Evolutionary conservation across 2,888 invertebrate genomes (phyloP).

Genomic region (Drosophila neotestacea): DNA sequence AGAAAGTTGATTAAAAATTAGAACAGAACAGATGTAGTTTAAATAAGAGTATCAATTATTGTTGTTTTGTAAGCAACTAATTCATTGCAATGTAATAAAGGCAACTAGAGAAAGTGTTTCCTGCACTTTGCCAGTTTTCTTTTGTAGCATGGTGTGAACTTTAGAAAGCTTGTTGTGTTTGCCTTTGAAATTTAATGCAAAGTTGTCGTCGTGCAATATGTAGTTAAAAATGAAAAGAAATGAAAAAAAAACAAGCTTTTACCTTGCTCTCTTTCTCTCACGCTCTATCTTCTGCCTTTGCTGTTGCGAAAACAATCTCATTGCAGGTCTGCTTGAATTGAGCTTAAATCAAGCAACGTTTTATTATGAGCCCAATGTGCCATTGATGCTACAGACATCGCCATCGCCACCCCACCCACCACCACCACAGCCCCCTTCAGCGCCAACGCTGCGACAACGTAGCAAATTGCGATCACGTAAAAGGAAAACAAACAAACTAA

Average conservation of each 20-base stretch:
- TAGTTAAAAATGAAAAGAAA: neutral
- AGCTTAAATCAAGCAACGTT: slow-evolving; percentile 64
- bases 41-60: slow-evolving; percentile 13
- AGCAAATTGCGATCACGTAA: slow-evolving; percentile 64
- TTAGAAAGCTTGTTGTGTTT: slow-evolving; percentile 10
- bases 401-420: slow-evolving; percentile 12
- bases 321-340: slow-evolving; percentile 75
- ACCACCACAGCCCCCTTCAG: slow-evolving; percentile 14
- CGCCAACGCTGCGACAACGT: slow-evolving; percentile 56
- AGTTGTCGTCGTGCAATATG: slow-evolving; percentile 31
- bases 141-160: slow-evolving; percentile 1
- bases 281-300: slow-evolving; percentile 29
- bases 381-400: slow-evolving; percentile 23
- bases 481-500: slow-evolving; percentile 31
- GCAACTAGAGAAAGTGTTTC: slow-evolving; percentile 16
- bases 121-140: slow-evolving; percentile 1
- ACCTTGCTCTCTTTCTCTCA: slow-evolving; percentile 51
- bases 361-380: slow-evolving; percentile 60
- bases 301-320: slow-evolving; percentile 54
- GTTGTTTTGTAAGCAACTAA: slow-evolving; percentile 19
- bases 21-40: slow-evolving; percentile 3
- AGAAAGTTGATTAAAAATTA: slow-evolving; percentile 7
- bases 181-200: slow-evolving; percentile 20
- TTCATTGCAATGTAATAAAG: slow-evolving; percentile 4
- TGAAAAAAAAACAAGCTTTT: slow-evolving; percentile 36